Percentiles rank a stretch among this genome's conserved stretches.
Evolutionary conservation across 2,113 vertebrate species (phyloP).

Genomic region (Anhinga rufa): DNA sequence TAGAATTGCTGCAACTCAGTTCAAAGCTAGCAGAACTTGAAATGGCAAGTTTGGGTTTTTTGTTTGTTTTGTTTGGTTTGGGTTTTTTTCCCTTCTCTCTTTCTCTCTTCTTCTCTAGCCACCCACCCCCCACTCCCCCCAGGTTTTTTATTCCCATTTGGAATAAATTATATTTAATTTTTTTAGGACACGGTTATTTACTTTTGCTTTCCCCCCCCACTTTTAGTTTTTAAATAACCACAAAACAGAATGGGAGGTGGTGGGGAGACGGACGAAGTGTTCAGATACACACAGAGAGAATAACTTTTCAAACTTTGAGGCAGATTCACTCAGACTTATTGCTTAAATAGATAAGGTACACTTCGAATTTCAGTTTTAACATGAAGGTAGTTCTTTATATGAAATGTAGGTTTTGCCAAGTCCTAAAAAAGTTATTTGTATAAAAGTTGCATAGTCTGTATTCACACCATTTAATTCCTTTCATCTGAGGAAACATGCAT

Average conservation of each 20-base stretch:
- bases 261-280: neutral
- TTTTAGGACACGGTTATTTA: neutral
- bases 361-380: neutral
- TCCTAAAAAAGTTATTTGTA: neutral
- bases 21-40: neutral
- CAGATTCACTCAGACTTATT: neutral
- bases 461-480: neutral
- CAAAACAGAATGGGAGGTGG: neutral
- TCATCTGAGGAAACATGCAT: neutral
- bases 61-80: neutral
- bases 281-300: neutral
- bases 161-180: neutral
- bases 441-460: constrained; percentile 50
- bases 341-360: constrained; percentile 17
- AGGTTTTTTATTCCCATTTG: neutral
- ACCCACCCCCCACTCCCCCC: too few species aligned
- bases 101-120: neutral
- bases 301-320: neutral
- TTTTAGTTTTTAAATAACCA: neutral
- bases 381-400: neutral
- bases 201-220: neutral
- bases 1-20: neutral
- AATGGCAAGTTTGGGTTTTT: neutral
- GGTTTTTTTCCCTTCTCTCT: neutral
- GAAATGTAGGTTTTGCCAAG: neutral